Evolutionary conservation across 2,113 vertebrate genomes (phyloP).

Genomic region (Phylloscopus trochilus): DNA sequence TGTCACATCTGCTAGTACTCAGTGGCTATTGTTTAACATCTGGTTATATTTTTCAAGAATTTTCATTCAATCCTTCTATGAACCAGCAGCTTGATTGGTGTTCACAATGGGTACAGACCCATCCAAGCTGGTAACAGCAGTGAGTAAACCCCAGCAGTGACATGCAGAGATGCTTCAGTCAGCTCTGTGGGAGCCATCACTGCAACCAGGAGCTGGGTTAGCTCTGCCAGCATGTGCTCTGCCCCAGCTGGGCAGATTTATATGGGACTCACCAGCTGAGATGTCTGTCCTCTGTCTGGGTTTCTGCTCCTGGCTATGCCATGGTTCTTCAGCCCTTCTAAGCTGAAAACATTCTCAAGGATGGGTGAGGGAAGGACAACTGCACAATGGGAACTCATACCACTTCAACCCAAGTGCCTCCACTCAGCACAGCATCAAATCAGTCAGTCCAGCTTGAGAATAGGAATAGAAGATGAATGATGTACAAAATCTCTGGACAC

Average conservation of each 20-base stretch:
- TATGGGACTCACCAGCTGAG: neutral
- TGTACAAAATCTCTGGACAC: neutral
- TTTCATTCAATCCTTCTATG: neutral
- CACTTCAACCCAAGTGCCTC: neutral
- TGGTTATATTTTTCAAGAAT: neutral
- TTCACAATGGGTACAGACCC: neutral
- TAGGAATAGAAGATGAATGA: neutral
- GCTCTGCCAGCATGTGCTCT: neutral
- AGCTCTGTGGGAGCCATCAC: neutral
- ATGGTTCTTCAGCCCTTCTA: neutral
- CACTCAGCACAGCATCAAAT: neutral
- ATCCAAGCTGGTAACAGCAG: neutral
- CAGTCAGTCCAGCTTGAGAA: neutral
- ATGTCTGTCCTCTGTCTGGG: neutral
- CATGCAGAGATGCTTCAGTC: neutral
- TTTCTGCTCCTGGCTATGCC: neutral
- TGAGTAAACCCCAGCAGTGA: neutral
- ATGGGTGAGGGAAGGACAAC: neutral
- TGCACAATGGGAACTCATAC: slow-evolving; percentile 4
- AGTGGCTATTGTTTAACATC: slow-evolving; percentile 9
- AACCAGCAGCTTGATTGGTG: neutral
- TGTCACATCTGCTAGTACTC: slow-evolving; percentile 33
- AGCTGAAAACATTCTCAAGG: neutral
- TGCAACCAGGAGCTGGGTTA: neutral
- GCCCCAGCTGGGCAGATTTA: neutral